phyloP scores from a whole-genome alignment of 1,140 invertebrate species.

The Magallana gigas region DNA sequence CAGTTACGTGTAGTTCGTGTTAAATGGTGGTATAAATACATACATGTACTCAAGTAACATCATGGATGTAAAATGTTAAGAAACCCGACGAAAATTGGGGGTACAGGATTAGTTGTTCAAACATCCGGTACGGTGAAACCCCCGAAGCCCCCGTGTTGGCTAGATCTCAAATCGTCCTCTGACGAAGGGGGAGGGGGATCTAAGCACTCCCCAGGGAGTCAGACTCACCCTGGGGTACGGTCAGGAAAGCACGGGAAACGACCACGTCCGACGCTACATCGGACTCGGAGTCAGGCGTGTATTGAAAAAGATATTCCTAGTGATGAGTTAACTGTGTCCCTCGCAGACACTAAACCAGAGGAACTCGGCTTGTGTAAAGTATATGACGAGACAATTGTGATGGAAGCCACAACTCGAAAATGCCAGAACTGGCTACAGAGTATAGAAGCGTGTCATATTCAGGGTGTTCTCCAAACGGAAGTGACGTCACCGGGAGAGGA shows the following conservation, averaged over 20 bases:
- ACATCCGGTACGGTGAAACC: constrained; percentile 54
- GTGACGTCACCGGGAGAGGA: constrained; percentile 55
- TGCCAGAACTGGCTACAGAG: constrained; percentile 75
- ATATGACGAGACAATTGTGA: constrained; percentile 65
- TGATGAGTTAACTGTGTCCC: constrained; percentile 64
- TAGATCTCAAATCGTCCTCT: constrained; percentile 55
- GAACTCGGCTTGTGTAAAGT: constrained; percentile 64
- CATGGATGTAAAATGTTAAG: constrained; percentile 56
- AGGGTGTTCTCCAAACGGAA: constrained; percentile 58
- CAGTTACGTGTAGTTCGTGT: not conserved
- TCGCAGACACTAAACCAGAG: constrained; percentile 71
- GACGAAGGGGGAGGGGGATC: constrained; percentile 51
- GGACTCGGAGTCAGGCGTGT: constrained; percentile 73
- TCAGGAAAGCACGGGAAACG: constrained; percentile 64
- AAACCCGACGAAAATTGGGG: constrained; percentile 46
- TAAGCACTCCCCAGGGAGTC: constrained; percentile 50
- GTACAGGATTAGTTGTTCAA: constrained; percentile 40
- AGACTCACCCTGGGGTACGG: constrained; percentile 33
- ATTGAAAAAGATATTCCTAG: constrained; percentile 73
- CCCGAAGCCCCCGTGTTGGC: constrained; percentile 67
- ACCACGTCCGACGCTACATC: constrained; percentile 71
- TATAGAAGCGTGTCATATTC: constrained; percentile 71
- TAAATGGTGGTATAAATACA: not conserved
- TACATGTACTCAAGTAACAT: not conserved
- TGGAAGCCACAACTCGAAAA: constrained; percentile 73